Evolutionary conservation across 2,797 vertebrate species (phyloP).

Genomic region (Spatula versicolor): DNA sequence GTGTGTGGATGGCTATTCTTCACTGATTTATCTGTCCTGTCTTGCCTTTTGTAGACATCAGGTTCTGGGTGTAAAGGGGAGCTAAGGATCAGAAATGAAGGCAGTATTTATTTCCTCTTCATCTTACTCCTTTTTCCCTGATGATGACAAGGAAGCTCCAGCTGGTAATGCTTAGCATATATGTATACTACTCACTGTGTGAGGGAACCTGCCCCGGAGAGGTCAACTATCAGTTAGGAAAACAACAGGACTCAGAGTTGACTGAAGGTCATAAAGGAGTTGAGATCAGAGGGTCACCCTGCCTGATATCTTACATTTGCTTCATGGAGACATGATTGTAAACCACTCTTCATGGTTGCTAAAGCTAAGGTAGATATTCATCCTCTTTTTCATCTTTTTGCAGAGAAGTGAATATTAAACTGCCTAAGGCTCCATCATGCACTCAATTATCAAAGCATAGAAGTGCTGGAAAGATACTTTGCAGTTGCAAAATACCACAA

Average conservation of each 20-base stretch:
- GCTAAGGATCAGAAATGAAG: background rate
- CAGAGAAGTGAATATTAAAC: background rate
- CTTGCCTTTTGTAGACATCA: background rate
- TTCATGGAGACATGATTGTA: fast-evolving
- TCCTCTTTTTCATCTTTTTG: background rate
- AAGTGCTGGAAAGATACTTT: background rate
- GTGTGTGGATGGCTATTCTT: background rate
- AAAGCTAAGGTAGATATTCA: background rate
- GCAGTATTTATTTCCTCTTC: background rate
- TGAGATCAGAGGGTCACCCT: background rate
- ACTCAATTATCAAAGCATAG: background rate
- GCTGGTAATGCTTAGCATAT: background rate
- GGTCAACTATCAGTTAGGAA: background rate
- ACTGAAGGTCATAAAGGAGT: background rate
- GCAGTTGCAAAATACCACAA: background rate
- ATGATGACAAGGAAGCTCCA: background rate
- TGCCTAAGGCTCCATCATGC: background rate
- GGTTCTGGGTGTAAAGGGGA: background rate
- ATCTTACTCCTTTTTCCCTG: background rate
- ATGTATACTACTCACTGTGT: fast-evolving
- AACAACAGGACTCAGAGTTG: background rate
- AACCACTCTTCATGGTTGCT: background rate
- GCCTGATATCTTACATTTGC: background rate
- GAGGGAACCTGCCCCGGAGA: background rate
- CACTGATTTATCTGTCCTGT: background rate